Base-by-base conservation (phyloP, 2,888 invertebrate species). In the Diarsia dahlii region DNA sequence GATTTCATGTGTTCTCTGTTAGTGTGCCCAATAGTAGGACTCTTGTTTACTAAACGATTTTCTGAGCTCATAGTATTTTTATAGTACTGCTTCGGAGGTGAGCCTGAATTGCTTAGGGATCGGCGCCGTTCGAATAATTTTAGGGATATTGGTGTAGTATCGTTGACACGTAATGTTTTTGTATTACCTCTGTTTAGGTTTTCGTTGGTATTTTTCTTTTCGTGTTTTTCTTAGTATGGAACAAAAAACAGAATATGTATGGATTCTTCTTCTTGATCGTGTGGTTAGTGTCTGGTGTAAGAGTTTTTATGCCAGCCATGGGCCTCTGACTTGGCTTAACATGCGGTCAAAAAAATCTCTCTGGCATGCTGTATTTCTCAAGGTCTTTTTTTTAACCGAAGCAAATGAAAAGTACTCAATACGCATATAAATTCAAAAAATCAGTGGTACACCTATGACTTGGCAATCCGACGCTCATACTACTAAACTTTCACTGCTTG, bases 1-100 rank as follows among this genome's bases (percentile, higher is more conserved):
- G 95, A 95, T 95, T 95, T 95, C 92, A 94, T 92, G 91, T 95
- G 93, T 92, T 92, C 89, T 88, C 89, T 90, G 85, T 91, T 89
- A 93, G 94, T 94, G 95, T 94, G 87, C 88, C 89, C 89, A 76
- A 89, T 81, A 78, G 79, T 74, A 82, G 78, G 71, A 76, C 84
- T 86, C 89, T 89, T 93, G 92, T 93, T 93, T 93, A 90, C 90
- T 90, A 89, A 88, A 89, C 88, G 90, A 90, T 92, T 89, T 88
- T 84, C 85, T 89, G 81, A 87, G 81, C 89, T 82, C 84, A 77
- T 84, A 85, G 69, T 85, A 84, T 83, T 84, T 87, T 89, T 83
- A 82, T 71, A 48, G 60, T 58, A 74, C 28, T 60, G 52, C 78
- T 85, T 82, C 45, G 68, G 20, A 74, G 78, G 73, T 65, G 64